Conservation (phyloP, 2,888 invertebrate genomes). For the Seira ritae region DNA sequence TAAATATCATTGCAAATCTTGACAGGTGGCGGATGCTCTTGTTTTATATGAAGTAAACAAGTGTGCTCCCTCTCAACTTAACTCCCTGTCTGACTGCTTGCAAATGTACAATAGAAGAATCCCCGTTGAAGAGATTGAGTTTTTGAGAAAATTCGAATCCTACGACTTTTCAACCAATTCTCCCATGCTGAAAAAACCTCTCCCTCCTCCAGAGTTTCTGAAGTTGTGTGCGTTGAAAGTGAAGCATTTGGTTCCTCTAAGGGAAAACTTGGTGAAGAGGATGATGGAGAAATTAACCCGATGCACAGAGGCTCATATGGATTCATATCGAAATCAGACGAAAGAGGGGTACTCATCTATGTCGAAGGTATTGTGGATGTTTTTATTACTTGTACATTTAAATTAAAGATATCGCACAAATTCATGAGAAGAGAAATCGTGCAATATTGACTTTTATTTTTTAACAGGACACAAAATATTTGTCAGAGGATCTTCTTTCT, state of each 20-base stretch:
- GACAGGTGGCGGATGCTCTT: conserved; percentile 62
- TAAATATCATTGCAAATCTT: conserved; percentile 1
- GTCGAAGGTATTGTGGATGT: conserved; percentile 48
- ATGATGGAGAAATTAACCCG: conserved; percentile 53
- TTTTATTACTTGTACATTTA: not conserved
- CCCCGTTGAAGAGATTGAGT: conserved; percentile 63
- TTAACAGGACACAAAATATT: conserved; percentile 42
- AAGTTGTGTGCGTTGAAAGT: conserved; percentile 67
- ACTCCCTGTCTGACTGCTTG: conserved; percentile 58
- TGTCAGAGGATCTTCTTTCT: conserved; percentile 40
- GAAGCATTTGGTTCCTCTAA: conserved; percentile 64
- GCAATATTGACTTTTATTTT: not conserved
- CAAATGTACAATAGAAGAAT: conserved; percentile 59
- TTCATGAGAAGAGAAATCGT: not conserved
- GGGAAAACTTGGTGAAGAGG: conserved; percentile 59
- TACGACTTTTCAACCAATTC: conserved; percentile 53
- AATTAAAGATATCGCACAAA: not conserved
- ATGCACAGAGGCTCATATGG: conserved; percentile 60
- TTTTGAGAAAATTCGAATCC: conserved; percentile 62
- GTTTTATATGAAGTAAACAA: conserved; percentile 46
- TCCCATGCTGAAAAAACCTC: conserved; percentile 58
- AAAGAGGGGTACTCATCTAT: conserved; percentile 39
- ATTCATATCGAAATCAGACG: conserved; percentile 38
- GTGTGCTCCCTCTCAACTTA: conserved; percentile 43
- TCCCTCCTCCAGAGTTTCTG: conserved; percentile 64